Evolutionary conservation across 2,888 invertebrate species (phyloP).

Genomic region (Pristionchus mayeri): DNA sequence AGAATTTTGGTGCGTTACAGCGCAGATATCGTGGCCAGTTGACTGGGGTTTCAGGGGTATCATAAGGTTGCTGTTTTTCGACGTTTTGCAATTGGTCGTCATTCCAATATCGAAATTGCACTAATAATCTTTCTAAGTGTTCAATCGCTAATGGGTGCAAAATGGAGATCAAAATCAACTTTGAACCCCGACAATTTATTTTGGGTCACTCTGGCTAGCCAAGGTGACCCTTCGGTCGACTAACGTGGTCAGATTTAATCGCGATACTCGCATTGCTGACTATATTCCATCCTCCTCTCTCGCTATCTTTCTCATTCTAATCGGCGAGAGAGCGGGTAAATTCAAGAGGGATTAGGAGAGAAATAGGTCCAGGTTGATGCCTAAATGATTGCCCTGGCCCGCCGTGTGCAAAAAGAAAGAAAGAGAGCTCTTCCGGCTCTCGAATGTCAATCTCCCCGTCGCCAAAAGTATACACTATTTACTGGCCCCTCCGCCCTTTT

Average conservation of each 20-base stretch:
- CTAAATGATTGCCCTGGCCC: background rate
- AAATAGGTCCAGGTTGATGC: background rate
- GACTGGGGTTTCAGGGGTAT: background rate
- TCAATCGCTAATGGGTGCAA: too few relatives aligned
- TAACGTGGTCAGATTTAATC: too few relatives aligned
- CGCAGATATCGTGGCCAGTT: background rate
- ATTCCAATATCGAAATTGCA: too few relatives aligned
- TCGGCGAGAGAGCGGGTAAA: background rate
- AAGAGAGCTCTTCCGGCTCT: too few relatives aligned
- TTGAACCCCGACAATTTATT: too few relatives aligned
- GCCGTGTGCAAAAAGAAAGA: background rate
- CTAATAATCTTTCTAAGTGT: too few relatives aligned
- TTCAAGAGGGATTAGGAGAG: background rate
- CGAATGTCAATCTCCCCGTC: background rate
- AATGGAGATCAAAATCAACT: too few relatives aligned
- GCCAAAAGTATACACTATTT: slow-evolving; percentile 1
- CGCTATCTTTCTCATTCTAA: background rate
- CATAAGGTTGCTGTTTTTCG: too few relatives aligned
- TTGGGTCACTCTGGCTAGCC: too few relatives aligned
- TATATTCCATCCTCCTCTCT: background rate
- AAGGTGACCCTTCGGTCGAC: too few relatives aligned
- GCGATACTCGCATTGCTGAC: background rate
- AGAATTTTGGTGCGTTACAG: background rate
- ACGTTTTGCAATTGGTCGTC: too few relatives aligned
- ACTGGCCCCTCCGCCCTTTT: background rate